These are phyloP conservation scores for Paragorgia papillata DNA, from an alignment of 92 coral and sea anemone species.

Conservation along the genomic window DNA sequence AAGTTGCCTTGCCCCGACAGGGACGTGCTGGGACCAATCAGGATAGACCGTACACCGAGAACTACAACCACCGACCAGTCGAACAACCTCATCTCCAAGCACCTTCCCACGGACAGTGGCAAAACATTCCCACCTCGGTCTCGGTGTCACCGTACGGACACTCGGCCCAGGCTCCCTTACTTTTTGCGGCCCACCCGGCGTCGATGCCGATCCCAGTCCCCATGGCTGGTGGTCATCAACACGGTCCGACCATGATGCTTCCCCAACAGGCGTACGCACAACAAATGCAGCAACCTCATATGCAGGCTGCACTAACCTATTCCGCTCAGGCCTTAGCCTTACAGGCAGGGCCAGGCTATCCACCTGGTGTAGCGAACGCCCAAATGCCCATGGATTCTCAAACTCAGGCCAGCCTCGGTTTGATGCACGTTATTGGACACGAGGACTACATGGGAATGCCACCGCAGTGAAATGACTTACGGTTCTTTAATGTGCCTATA, in stretches of 20 bases:
- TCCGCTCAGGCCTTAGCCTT: conserved; percentile 21
- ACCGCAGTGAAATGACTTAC: not conserved
- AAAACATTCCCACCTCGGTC: conserved; percentile 59
- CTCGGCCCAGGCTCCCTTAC: conserved; percentile 59
- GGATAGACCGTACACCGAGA: conserved; percentile 44
- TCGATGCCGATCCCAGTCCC: conserved; percentile 99
- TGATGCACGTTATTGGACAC: conserved; percentile 38
- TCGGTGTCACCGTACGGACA: conserved; percentile 57
- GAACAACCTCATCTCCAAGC: conserved; percentile 49
- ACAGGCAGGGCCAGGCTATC: conserved; percentile 24
- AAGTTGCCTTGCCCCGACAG: conserved; percentile 51
- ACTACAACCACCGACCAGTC: conserved; percentile 40
- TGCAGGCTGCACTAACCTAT: conserved; percentile 55
- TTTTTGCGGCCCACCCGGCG: conserved; percentile 90
- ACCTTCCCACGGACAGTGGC: conserved; percentile 68
- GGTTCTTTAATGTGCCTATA: too few species aligned
- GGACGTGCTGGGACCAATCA: conserved; percentile 49
- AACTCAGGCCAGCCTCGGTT: conserved; percentile 17
- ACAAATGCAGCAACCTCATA: conserved; percentile 50
- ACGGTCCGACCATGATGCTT: conserved; percentile 62
- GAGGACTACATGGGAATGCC: conserved; percentile 28
- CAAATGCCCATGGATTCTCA: conserved; percentile 19
- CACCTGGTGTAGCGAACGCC: conserved; percentile 3
- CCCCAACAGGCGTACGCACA: conserved; percentile 66
- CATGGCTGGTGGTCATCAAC: conserved; percentile 76